Conservation (phyloP, 1,140 invertebrate genomes). For the Bombus picipes region DNA sequence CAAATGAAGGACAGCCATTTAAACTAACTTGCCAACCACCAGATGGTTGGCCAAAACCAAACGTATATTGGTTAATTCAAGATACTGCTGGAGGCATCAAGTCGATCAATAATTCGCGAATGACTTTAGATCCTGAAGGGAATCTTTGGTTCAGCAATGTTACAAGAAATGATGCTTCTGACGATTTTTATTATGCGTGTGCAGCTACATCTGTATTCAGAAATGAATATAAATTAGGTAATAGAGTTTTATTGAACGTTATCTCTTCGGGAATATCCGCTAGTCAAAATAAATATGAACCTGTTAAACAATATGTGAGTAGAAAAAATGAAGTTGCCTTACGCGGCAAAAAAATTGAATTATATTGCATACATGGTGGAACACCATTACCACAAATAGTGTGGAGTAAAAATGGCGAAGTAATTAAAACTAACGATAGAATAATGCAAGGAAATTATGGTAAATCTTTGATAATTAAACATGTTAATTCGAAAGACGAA, state of each 20-base stretch:
- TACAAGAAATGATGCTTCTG: conserved; percentile 91
- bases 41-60: conserved; percentile 96
- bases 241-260: conserved; percentile 91
- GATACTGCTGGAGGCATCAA: conserved; percentile 90
- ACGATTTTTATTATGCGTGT: conserved; percentile 94
- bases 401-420: conserved; percentile 91
- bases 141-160: conserved; percentile 97
- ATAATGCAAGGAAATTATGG: conserved; percentile 94
- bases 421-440: conserved; percentile 87
- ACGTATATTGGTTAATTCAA: conserved; percentile 96
- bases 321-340: conserved; percentile 93
- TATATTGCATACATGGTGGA: conserved; percentile 96
- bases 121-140: conserved; percentile 96
- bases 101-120: conserved; percentile 95
- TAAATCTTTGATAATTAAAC: conserved; percentile 94
- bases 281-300: conserved; percentile 89
- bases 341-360: conserved; percentile 90
- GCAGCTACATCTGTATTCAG: conserved; percentile 93
- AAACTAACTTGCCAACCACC: conserved; percentile 94
- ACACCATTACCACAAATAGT: conserved; percentile 92
- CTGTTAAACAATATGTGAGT: conserved; percentile 91
- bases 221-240: conserved; percentile 95
- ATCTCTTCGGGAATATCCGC: conserved; percentile 89
- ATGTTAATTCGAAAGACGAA: conserved; percentile 92
- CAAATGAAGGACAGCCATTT: conserved; percentile 93